Evolutionary conservation across 1,140 invertebrate species (phyloP), one percentile per base, ranked within the genome.

Genomic region (Neuroterus valhalla): DNA sequence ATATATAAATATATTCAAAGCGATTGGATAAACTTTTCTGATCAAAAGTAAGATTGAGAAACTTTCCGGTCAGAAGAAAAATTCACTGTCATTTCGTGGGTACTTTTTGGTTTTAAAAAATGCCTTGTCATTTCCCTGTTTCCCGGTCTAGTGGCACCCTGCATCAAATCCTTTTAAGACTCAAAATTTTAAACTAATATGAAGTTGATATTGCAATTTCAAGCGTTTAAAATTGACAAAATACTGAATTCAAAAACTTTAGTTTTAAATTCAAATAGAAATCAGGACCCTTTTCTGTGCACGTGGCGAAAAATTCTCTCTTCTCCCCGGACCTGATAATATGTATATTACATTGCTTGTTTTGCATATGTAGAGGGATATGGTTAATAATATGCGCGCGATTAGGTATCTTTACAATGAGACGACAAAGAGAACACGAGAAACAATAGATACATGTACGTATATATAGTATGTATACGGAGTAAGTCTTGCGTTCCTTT

Each of bases 401-500:
- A 77, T 81, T 75, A 71, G 69, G 45, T 77, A 77, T 79, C 69
- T 77, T 80, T 76, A 77, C 44, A 73, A 73, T 67, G 68, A 50
- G 38, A 74, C 31, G 80, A 70, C 79, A 62, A 11, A 62, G 31
- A 38, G 52, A 62, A 62, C 52, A 10, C 52, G 52, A 62, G 26
- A 62, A 62, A 62, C 31, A 62, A 31, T 62, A 31, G 23, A 75
- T 81, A 81, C 42, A 71, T 78, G 80, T 81, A 83, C 78, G 75
- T 74, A 75, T 81, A 82, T 72, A 77, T 82, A 84, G 73, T 85
- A 74, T 78, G 74, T 75, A 84, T 79, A 84, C 62, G 19, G n/a
- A 44, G 68, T 26, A 55, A 55, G 50, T 55, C 50, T 55, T 55
- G 50, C 19, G 17, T 23, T 55, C n/a, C n/a, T n/a, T 55, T 55